Conservation (phyloP, 2,888 invertebrate species). For the Sphinx pinastri region DNA sequence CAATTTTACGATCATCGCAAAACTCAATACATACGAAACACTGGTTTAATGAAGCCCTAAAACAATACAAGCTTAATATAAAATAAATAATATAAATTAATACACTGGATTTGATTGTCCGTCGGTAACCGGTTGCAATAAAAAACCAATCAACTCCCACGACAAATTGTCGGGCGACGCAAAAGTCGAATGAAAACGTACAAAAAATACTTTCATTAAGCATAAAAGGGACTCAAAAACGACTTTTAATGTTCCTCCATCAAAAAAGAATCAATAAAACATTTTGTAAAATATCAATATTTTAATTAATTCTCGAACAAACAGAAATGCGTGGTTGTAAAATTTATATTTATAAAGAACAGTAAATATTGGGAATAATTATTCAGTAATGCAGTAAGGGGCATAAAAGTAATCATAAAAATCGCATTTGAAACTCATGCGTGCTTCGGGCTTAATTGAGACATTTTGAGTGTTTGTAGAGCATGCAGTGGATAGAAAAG, state of each 20-base stretch:
- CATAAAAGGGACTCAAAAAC: constrained; percentile 28
- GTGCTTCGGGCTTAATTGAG: constrained; percentile 57
- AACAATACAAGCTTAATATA: constrained; percentile 26
- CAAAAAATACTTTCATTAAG: constrained; percentile 19
- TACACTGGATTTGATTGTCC: constrained; percentile 10
- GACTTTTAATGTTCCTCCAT: not conserved
- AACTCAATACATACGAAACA: constrained; percentile 2
- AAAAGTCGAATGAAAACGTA: constrained; percentile 15
- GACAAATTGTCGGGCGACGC: constrained; percentile 29
- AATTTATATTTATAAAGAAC: constrained; percentile 34
- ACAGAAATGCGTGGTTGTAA: constrained; percentile 29
- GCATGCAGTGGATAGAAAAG: constrained; percentile 29
- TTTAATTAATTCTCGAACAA: constrained; percentile 29
- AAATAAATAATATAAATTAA: constrained; percentile 22
- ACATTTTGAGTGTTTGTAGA: constrained; percentile 47
- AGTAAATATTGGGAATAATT: constrained; percentile 41
- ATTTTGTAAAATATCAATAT: constrained; percentile 28
- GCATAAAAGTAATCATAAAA: constrained; percentile 53
- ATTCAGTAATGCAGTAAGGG: constrained; percentile 45
- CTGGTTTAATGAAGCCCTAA: constrained; percentile 33
- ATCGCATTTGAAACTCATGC: constrained; percentile 51
- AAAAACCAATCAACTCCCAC: constrained; percentile 43
- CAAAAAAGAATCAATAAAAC: constrained; percentile 1
- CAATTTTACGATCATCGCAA: not conserved
- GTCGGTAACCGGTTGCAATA: constrained; percentile 30